Conservation (phyloP, 2,888 invertebrate genomes). For the Diarsia mendica region DNA sequence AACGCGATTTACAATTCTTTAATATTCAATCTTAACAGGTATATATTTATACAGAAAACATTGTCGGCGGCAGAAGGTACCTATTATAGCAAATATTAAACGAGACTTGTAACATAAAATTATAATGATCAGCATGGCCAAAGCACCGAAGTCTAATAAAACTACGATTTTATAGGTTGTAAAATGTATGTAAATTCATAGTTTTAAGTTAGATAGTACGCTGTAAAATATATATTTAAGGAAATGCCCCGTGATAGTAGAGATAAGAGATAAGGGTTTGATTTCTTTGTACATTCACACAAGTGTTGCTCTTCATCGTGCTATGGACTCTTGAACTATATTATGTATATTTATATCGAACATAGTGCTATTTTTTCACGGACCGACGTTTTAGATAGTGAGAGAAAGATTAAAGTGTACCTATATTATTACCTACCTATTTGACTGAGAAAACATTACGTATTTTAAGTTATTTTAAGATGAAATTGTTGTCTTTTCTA, state of each 20-base stretch:
- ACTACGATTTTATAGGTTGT: constrained; percentile 84
- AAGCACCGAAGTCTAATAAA: constrained; percentile 86
- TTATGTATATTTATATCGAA: constrained; percentile 77
- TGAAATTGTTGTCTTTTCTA: constrained; percentile 87
- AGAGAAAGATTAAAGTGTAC: constrained; percentile 73
- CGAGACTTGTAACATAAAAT: constrained; percentile 68
- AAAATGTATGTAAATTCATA: constrained; percentile 81
- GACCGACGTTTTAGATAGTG: constrained; percentile 77
- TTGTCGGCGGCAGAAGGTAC: constrained; percentile 46
- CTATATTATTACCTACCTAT: constrained; percentile 74
- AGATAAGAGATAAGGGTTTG: constrained; percentile 86
- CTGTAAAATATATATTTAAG: constrained; percentile 79
- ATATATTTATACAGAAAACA: constrained; percentile 48
- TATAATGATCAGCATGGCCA: constrained; percentile 84
- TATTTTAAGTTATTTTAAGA: constrained; percentile 87
- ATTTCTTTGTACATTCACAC: constrained; percentile 70
- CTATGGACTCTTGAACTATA: constrained; percentile 81
- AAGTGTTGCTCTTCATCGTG: constrained; percentile 80
- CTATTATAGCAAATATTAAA: constrained; percentile 54
- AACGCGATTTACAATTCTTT: constrained; percentile 29
- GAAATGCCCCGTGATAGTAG: constrained; percentile 89
- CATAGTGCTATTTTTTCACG: constrained; percentile 86
- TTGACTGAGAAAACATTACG: constrained; percentile 86
- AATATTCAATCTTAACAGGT: constrained; percentile 32
- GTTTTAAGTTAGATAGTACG: constrained; percentile 72